A percentile compares a stretch with the other conserved stretches of the same genome.
Evolutionary conservation across 2,797 vertebrate genomes (phyloP).

Genomic region (Syngnathus acus): DNA sequence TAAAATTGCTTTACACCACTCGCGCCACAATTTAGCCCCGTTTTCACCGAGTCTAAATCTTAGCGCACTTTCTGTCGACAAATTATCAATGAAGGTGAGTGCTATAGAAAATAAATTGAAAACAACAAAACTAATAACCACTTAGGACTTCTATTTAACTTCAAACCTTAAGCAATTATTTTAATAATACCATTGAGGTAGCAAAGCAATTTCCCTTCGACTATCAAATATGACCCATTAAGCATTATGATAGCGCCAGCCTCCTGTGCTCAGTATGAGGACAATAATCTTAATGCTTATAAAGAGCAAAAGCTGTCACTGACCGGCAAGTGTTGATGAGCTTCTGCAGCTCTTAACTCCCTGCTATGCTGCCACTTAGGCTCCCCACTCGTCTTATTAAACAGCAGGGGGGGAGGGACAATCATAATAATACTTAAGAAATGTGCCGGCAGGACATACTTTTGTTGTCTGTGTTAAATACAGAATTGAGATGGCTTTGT

Average conservation of each 20-base stretch:
- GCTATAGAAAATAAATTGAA: background rate
- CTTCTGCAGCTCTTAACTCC: slow-evolving; percentile 11
- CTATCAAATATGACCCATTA: slow-evolving; percentile 11
- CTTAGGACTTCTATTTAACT: background rate
- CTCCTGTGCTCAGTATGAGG: slow-evolving; percentile 8
- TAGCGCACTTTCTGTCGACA: too few species aligned
- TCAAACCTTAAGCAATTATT: background rate
- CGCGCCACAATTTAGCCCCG: too few species aligned
- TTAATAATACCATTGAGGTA: background rate
- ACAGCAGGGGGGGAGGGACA: slow-evolving; percentile 3
- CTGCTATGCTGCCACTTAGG: background rate
- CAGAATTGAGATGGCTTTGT: slow-evolving; percentile 42
- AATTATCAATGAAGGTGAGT: background rate
- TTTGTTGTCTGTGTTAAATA: slow-evolving; percentile 32
- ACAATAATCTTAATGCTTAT: slow-evolving; percentile 8
- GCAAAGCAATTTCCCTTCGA: background rate
- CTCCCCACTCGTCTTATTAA: slow-evolving; percentile 16
- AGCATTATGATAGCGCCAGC: slow-evolving; percentile 4
- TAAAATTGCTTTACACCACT: too few species aligned
- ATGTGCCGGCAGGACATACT: slow-evolving; percentile 1
- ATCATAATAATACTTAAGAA: slow-evolving; percentile 7
- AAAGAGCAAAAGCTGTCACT: slow-evolving; percentile 5
- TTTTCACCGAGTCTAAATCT: too few species aligned
- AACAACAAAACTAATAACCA: background rate
- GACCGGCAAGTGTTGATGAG: slow-evolving; percentile 3